These are phyloP conservation scores for Betta splendens DNA, from an alignment of 2,797 vertebrate genomes.

Conservation along the genomic window DNA sequence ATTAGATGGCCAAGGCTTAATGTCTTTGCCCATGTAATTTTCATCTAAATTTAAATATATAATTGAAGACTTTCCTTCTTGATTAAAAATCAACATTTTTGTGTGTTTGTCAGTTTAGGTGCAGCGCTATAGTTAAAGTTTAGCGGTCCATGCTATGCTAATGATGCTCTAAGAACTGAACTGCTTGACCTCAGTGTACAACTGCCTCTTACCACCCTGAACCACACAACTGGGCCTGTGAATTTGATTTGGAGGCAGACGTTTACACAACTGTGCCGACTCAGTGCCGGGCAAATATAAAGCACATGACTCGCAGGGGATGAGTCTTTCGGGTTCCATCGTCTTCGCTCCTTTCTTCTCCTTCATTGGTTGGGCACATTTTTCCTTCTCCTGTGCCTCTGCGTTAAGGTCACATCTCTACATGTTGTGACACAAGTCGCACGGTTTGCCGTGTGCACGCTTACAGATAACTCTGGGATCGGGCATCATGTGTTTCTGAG, in stretches of 20 bases:
- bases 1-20: slow-evolving; percentile 34
- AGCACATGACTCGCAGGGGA: slow-evolving; percentile 57
- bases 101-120: slow-evolving; percentile 18
- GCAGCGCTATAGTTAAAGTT: too few species aligned
- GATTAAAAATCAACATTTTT: slow-evolving; percentile 28
- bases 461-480: slow-evolving; percentile 53
- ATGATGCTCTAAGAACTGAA: not conserved
- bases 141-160: too few species aligned
- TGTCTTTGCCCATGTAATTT: slow-evolving; percentile 43
- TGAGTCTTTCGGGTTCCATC: slow-evolving; percentile 45
- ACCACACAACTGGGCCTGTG: slow-evolving; percentile 16
- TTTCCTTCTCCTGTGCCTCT: slow-evolving; percentile 55
- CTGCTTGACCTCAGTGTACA: slow-evolving; percentile 7
- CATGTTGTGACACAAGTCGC: slow-evolving; percentile 29
- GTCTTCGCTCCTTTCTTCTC: slow-evolving; percentile 33
- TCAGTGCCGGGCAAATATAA: slow-evolving; percentile 56
- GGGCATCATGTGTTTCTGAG: slow-evolving; percentile 61
- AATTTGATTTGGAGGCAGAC: slow-evolving; percentile 36
- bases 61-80: slow-evolving; percentile 46
- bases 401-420: too few species aligned
- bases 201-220: slow-evolving; percentile 1
- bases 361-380: slow-evolving; percentile 46
- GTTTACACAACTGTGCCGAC: slow-evolving; percentile 23
- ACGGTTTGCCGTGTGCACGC: not conserved
- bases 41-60: slow-evolving; percentile 38